phyloP scores from a whole-genome alignment of 2,888 invertebrate genomes.

The Sclerodermus sp. region DNA sequence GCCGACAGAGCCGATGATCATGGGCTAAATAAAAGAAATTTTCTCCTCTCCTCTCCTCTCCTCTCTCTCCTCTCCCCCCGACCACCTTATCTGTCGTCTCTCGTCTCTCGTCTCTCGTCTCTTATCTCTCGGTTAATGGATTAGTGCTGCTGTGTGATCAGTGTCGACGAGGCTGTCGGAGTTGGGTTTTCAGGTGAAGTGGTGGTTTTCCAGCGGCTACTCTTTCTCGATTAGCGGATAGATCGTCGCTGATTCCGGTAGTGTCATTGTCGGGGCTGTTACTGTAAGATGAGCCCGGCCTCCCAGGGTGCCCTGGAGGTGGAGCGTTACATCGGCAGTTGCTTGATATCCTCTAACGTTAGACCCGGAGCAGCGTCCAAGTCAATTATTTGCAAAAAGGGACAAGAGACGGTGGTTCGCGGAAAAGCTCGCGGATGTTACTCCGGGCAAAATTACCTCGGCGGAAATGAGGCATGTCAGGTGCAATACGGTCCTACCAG shows the following conservation, averaged over 20 bases:
- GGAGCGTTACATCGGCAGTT: conserved; percentile 68
- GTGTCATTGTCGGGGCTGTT: background rate
- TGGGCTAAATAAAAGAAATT: conserved; percentile 22
- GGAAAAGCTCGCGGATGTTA: conserved; percentile 24
- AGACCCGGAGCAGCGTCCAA: conserved; percentile 27
- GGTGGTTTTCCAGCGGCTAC: too few species aligned
- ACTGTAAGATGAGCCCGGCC: conserved; percentile 74
- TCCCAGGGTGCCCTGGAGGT: conserved; percentile 64
- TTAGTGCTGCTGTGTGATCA: too few species aligned
- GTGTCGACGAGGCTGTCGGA: too few species aligned
- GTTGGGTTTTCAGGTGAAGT: too few species aligned
- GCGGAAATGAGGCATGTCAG: conserved; percentile 36
- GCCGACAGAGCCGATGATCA: conserved; percentile 12
- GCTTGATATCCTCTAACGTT: conserved; percentile 61
- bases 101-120: too few species aligned
- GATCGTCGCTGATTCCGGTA: too few species aligned
- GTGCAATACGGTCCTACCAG: conserved; percentile 59
- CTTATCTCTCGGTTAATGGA: too few species aligned
- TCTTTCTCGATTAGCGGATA: too few species aligned
- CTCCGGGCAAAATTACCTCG: conserved; percentile 5
- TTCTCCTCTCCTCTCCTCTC: too few species aligned
- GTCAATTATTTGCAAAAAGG: conserved; percentile 31
- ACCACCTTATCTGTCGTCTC: too few species aligned
- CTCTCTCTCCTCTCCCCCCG: too few species aligned
- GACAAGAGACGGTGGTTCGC: conserved; percentile 18